phyloP scores from a whole-genome alignment of 1,140 invertebrate genomes.

The Heliconius himera region DNA sequence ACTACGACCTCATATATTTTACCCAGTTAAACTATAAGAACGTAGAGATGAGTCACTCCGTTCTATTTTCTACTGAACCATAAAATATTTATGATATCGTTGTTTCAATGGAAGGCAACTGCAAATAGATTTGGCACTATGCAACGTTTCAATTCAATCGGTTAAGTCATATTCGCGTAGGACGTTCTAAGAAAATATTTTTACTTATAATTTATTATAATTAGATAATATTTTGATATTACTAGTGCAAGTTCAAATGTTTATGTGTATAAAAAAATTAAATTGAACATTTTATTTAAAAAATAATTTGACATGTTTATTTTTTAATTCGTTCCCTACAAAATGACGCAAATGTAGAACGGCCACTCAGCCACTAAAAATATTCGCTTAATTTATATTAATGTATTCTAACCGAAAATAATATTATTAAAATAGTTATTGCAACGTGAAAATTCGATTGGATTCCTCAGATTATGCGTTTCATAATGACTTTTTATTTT shows the following conservation, averaged over 20 bases:
- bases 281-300: neutral
- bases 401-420: no score
- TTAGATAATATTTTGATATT: neutral
- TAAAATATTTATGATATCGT: constrained; percentile 16
- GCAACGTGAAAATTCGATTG: no score
- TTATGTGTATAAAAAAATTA: neutral
- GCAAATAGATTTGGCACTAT: constrained; percentile 26
- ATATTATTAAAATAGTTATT: no score
- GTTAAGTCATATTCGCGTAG: constrained; percentile 21
- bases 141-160: constrained; percentile 7
- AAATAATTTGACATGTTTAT: no score
- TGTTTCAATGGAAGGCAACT: neutral
- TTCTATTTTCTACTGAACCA: neutral
- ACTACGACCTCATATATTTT: no score
- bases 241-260: neutral
- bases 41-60: neutral
- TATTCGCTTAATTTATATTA: no score
- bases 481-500: no score
- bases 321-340: no score
- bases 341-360: no score
- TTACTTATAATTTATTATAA: neutral
- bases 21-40: neutral
- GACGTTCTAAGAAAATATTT: constrained; percentile 17
- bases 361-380: no score
- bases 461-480: no score